phyloP scores from a whole-genome alignment of 2,797 vertebrate species.

The Limnodromus scolopaceus region DNA sequence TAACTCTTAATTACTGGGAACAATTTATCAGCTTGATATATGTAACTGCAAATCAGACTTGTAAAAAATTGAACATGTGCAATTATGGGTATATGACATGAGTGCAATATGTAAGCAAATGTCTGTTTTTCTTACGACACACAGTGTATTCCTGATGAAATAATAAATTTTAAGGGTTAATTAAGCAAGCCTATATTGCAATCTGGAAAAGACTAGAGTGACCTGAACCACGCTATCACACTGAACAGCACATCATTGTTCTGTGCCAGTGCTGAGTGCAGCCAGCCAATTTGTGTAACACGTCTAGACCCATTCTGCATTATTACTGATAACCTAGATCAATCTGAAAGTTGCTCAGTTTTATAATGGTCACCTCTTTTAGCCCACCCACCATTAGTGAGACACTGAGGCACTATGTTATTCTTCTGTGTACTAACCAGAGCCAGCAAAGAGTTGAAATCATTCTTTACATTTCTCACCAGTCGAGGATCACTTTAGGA shows the following conservation, averaged over 20 bases:
- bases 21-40: not conserved
- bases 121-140: not conserved
- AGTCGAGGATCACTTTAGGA: not conserved
- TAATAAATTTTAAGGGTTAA: not conserved
- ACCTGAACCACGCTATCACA: not conserved
- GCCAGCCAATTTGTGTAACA: not conserved
- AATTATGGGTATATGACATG: not conserved
- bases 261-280: not conserved
- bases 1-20: not conserved
- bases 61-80: fast-evolving
- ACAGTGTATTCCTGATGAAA: not conserved
- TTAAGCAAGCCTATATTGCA: not conserved
- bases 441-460: not conserved
- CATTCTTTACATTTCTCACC: not conserved
- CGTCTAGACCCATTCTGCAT: not conserved
- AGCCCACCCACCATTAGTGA: not conserved
- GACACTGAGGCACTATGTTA: not conserved
- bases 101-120: not conserved
- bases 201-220: not conserved
- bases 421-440: not conserved
- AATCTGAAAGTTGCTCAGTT: not conserved
- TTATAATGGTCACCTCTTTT: not conserved
- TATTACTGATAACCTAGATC: not conserved
- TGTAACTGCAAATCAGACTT: not conserved
- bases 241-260: not conserved